Conservation (phyloP, 2,113 vertebrate genomes). For the Engystomops pustulosus region DNA sequence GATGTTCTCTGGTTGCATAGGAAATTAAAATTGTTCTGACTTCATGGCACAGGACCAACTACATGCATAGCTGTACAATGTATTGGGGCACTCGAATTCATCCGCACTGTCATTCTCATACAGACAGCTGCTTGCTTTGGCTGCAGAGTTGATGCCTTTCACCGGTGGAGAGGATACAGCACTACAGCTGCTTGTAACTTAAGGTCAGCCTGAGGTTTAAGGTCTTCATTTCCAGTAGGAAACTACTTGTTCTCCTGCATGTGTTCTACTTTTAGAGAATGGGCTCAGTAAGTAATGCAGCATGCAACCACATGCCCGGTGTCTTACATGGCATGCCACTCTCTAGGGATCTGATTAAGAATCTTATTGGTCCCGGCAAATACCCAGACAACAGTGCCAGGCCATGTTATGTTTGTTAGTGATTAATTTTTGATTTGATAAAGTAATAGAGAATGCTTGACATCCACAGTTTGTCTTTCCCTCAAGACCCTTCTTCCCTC, state of each 20-base stretch:
- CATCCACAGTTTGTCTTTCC: too few relatives aligned
- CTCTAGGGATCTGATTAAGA: neutral
- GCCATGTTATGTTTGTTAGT: neutral
- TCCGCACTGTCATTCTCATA: neutral
- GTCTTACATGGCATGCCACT: neutral
- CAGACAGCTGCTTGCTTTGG: conserved; percentile 26
- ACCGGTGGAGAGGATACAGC: neutral
- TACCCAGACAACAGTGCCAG: neutral
- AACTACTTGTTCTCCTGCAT: neutral
- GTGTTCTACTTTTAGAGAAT: neutral
- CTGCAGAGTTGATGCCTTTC: neutral
- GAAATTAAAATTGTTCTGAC: neutral
- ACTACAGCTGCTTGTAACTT: conserved; percentile 11
- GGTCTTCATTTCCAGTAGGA: conserved; percentile 41
- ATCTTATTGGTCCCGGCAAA: neutral
- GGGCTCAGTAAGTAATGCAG: neutral
- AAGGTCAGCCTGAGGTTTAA: conserved; percentile 8
- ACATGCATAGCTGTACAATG: neutral
- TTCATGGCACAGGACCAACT: neutral
- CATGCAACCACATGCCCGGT: neutral
- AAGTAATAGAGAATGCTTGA: too few relatives aligned
- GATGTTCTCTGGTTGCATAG: neutral
- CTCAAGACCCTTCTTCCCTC: too few relatives aligned
- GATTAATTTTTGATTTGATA: too few relatives aligned
- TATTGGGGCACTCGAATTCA: neutral